Evolutionary conservation across 2,888 invertebrate species (phyloP), one percentile per base, ranked within the genome.

Genomic region (Aplocera efformata): DNA sequence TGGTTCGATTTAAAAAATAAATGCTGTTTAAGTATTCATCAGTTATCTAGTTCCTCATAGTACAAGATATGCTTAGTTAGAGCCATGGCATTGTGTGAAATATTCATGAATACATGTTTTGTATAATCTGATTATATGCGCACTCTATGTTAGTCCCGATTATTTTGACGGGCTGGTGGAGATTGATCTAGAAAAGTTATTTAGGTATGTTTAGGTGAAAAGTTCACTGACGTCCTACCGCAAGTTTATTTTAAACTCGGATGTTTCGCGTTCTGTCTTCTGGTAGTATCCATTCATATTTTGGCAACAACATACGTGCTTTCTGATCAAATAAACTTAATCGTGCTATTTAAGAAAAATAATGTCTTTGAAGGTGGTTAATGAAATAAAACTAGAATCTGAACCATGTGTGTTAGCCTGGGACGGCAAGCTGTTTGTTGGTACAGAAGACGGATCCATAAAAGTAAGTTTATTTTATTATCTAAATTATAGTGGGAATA

Each of bases 401-500:
- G 85, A 83, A 43, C 84, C 88, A 1, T 79, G 77, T 62, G 77
- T 85, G 9, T 52, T 78, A 20, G 70, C 75, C 31, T 86, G 76
- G 79, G 72, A 80, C 43, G 58, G 58, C 8, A 70, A 72, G 50
- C 58, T 88, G 24, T 82, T 72, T 60, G 70, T 83, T 42, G 86
- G 85, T 10, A 67, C 72, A 10, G 85, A 81, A 56, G 74, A 74
- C 53, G 86, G 88, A 25, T 67, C 59, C 13, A 75, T 88, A 46
- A 70, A 69, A 53, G 86, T 85, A 67, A 78, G 78, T 72, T 41
- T 9, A 1, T 26, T 9, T 26, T 26, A 5, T 6, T 20, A 20
- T 5, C 4, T 6, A 20, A 20, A 6, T 6, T n/a, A n/a, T n/a
- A n/a, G n/a, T n/a, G n/a, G n/a, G n/a, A n/a, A n/a, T n/a, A n/a